Evolutionary conservation across 2,113 vertebrate species (phyloP).

Genomic region (Python bivittatus): DNA sequence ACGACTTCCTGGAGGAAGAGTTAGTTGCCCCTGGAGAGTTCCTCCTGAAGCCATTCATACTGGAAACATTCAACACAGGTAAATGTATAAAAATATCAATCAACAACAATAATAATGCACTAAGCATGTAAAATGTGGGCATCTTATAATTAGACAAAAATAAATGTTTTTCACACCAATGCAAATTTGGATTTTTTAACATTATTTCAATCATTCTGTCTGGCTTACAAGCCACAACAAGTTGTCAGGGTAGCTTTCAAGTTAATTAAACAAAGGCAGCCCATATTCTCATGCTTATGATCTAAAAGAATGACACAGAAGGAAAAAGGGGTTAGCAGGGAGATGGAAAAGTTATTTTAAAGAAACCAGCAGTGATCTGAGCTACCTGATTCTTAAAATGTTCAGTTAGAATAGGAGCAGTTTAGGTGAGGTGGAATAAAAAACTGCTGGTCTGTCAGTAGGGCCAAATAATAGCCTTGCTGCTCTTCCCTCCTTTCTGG

Average conservation of each 20-base stretch:
- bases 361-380: background rate
- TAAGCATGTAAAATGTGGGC: background rate
- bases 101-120: background rate
- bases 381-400: background rate
- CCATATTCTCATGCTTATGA: background rate
- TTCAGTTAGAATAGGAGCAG: background rate
- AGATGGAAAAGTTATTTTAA: background rate
- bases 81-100: conserved; percentile 16
- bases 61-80: conserved; percentile 87
- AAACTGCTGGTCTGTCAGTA: background rate
- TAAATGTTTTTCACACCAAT: background rate
- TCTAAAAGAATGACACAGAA: background rate
- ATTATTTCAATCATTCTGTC: background rate
- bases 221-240: background rate
- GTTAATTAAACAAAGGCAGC: background rate
- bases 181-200: background rate
- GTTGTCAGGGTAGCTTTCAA: background rate
- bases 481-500: background rate
- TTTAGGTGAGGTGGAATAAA: background rate
- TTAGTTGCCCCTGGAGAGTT: conserved; percentile 89
- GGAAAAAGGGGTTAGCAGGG: background rate
- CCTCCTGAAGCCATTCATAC: conserved; percentile 85
- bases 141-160: background rate
- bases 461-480: too few relatives aligned
- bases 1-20: conserved; percentile 85